A percentile compares a stretch with the other conserved stretches of the same genome.
These are phyloP conservation scores for Ormyrus thymus DNA, from an alignment of 2,888 invertebrate species.

Conservation along the genomic window DNA sequence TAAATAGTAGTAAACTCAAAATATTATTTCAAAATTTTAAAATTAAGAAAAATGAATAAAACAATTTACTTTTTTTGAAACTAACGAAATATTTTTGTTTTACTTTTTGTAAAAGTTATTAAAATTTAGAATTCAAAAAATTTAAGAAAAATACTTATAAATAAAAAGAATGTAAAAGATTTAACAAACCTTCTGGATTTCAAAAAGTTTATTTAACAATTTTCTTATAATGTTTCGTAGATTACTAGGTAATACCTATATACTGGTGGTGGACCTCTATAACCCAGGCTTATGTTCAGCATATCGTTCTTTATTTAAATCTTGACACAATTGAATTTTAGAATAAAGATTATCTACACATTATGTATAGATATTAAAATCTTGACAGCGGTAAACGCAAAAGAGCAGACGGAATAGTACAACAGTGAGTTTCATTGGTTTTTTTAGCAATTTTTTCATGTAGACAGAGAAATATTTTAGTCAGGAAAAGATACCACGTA, in stretches of 20 bases:
- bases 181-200: conserved; percentile 38
- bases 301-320: conserved; percentile 30
- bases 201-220: conserved; percentile 54
- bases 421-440: conserved; percentile 4
- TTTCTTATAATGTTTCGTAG: conserved; percentile 50
- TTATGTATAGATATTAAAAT: conserved; percentile 11
- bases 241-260: conserved; percentile 47
- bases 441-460: not conserved
- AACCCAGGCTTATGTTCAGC: conserved; percentile 46
- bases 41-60: no score
- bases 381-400: conserved; percentile 23
- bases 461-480: conserved; percentile 18
- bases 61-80: no score
- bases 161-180: conserved; percentile 27
- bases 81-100: no score
- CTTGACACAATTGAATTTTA: conserved; percentile 42
- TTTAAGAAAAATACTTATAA: not conserved
- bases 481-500: not conserved
- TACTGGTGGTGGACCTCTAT: conserved; percentile 48
- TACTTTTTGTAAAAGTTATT: no score
- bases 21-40: no score
- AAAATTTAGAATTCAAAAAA: not conserved
- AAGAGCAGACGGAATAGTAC: conserved; percentile 19
- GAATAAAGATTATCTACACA: conserved; percentile 29
- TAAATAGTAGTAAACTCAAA: no score